These are phyloP conservation scores for Rafetus swinhoei DNA, from an alignment of 2,113 vertebrate species.

Conservation along the genomic window DNA sequence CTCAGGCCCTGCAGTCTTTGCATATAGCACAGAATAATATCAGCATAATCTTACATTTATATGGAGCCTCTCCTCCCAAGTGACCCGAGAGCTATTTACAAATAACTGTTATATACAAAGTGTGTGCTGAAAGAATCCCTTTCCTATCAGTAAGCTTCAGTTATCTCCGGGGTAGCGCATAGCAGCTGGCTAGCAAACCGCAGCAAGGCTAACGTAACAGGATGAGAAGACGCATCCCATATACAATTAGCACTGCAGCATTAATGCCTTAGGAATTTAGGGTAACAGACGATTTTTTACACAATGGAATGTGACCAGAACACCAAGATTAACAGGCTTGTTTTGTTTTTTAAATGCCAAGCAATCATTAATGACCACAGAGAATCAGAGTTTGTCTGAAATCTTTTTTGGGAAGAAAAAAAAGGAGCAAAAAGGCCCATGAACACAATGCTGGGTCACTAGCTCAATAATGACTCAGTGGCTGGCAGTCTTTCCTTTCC, in stretches of 20 bases:
- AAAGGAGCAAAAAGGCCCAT: conserved; percentile 17
- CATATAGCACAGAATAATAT: neutral
- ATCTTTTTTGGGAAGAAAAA: neutral
- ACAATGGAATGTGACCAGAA: neutral
- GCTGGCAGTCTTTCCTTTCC: conserved; percentile 10
- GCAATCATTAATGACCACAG: conserved; percentile 66
- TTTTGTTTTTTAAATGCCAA: conserved; percentile 29
- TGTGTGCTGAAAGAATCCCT: neutral
- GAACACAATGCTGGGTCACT: neutral
- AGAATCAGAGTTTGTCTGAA: conserved; percentile 43
- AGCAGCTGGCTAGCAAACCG: neutral
- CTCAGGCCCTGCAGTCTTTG: neutral
- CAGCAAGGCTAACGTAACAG: neutral
- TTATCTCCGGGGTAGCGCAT: neutral
- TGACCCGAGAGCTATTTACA: neutral
- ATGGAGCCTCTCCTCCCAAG: neutral
- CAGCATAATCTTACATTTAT: neutral
- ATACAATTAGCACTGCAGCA: neutral
- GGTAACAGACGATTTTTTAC: neutral
- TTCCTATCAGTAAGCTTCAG: neutral
- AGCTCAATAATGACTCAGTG: conserved; percentile 48
- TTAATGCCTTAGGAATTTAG: conserved; percentile 38
- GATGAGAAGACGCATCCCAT: accelerated
- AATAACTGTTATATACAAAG: neutral
- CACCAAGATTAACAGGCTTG: conserved; percentile 6